Conservation (phyloP, 1,140 invertebrate species). For the Oncopeltus fasciatus region DNA sequence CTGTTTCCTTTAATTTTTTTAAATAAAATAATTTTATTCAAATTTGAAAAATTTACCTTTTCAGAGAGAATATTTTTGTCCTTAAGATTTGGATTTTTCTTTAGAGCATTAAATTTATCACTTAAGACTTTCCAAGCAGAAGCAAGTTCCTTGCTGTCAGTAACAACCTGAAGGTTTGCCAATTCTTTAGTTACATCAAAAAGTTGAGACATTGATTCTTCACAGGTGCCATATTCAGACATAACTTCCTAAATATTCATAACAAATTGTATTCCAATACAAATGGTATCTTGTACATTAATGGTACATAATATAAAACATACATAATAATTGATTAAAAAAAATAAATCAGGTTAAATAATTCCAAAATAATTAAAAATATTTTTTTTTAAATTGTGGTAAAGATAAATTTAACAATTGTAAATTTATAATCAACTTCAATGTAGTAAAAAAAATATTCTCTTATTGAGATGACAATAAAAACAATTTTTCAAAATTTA, state of each 20-base stretch:
- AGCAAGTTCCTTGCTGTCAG: slow-evolving; percentile 18
- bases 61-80: slow-evolving; percentile 15
- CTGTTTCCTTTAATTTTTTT: no score
- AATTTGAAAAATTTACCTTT: slow-evolving; percentile 13
- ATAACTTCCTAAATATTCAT: slow-evolving; percentile 15
- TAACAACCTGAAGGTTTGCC: slow-evolving; percentile 15
- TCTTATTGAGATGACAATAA: no score
- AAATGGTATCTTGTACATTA: no score
- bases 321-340: background rate
- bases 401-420: no score
- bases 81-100: slow-evolving; percentile 15
- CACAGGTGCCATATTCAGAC: slow-evolving; percentile 15
- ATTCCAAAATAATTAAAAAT: no score
- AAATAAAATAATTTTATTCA: background rate
- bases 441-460: no score
- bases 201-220: slow-evolving; percentile 15
- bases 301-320: background rate
- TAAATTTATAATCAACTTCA: no score
- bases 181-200: slow-evolving; percentile 18
- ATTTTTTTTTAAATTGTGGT: no score
- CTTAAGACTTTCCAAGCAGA: slow-evolving; percentile 18
- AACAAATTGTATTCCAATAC: no score
- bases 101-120: slow-evolving; percentile 18
- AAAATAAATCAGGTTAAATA: no score
- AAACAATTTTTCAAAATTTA: no score